These are phyloP conservation scores for Xanthia icteritia DNA, from an alignment of 2,888 invertebrate genomes.

Conservation along the genomic window DNA sequence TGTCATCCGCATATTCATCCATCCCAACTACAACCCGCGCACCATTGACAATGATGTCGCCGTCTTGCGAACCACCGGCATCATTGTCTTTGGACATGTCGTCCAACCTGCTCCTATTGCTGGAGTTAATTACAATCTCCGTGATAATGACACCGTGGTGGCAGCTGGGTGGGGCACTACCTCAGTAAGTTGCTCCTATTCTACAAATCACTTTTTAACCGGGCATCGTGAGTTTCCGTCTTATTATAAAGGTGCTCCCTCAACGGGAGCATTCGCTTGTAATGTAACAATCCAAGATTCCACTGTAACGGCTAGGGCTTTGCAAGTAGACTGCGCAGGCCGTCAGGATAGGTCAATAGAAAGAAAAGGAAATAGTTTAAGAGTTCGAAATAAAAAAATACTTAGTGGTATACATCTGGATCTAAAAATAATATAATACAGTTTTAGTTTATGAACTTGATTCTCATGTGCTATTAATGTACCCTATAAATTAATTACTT, in stretches of 20 bases:
- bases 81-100: constrained; percentile 28
- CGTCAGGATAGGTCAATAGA: background rate
- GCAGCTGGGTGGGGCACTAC: constrained; percentile 81
- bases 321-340: background rate
- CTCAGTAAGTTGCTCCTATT: constrained; percentile 61
- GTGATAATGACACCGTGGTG: constrained; percentile 68
- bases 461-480: background rate
- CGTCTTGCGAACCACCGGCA: constrained; percentile 54
- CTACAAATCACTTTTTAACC: background rate
- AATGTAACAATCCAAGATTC: background rate
- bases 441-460: constrained; percentile 2
- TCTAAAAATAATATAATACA: background rate
- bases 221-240: background rate
- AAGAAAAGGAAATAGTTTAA: no score
- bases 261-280: background rate
- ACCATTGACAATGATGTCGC: constrained; percentile 68
- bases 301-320: background rate
- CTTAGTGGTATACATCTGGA: background rate
- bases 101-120: constrained; percentile 64
- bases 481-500: background rate
- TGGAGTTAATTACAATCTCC: constrained; percentile 66
- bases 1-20: constrained; percentile 52
- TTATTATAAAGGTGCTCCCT: background rate
- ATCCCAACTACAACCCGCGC: constrained; percentile 56
- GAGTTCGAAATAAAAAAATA: background rate